Evolutionary conservation across 1,140 invertebrate species (phyloP), one percentile per base, ranked within the genome.

Genomic region (Temnothorax curvispinosus): DNA sequence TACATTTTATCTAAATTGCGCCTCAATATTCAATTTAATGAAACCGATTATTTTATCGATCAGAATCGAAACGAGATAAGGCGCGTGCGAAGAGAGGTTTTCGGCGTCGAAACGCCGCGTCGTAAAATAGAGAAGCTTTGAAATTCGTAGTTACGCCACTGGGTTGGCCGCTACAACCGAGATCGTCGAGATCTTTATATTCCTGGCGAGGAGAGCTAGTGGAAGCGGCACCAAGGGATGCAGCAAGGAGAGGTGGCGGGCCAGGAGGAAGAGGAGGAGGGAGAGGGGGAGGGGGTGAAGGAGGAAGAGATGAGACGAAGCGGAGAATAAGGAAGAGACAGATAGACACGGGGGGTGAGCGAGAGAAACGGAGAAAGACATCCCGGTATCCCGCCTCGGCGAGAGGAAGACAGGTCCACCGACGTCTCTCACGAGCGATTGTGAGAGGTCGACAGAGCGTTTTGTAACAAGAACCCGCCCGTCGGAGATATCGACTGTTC

Each of bases 391-490:
- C 65, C 75, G 78, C 56, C 67, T 76, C 65, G 80, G 74, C 54
- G 75, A 90, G 86, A 85, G 69, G 41, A 81, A 90, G 86, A 88
- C 74, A 58, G 67, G 67, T 87, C 80, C 60, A 82, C 62, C 64
- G 81, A 88, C 90, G 91, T 90, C 89, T 91, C 89, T 91, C 87
- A 71, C 89, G 91, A 82, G 85, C 91, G 91, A 92, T 91, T 89
- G 88, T 86, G 52, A 87, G 89, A 89, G 85, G 71, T 89, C 88
- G 88, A 88, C 90, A 91, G 92, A 92, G 88, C 92, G 90, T 93
- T 93, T 92, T 93, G 91, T 93, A 92, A 93, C 92, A 89, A 93
- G 91, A 93, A 87, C 90, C 67, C 87, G 92, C 89, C 85, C 84
- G 77, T 69, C 64, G 69, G 87, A 86, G 87, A 92, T 93, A 93